Conservation (phyloP, 2,888 invertebrate genomes). For the Pyrocoelia pectoralis region DNA sequence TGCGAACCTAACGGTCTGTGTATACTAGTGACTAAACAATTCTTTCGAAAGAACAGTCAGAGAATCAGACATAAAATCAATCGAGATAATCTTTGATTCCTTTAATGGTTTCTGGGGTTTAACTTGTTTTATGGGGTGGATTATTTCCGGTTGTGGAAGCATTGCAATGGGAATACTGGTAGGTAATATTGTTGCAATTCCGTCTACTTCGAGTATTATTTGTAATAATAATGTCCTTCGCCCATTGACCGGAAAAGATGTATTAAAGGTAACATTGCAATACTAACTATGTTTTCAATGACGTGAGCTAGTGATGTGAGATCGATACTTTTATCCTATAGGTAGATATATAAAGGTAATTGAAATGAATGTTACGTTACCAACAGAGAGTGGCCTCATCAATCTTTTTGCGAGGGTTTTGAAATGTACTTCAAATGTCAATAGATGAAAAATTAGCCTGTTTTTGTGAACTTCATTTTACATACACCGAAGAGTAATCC, state of each 20-base stretch:
- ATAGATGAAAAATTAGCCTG: slow-evolving; percentile 45
- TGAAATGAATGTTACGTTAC: slow-evolving; percentile 32
- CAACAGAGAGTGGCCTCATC: slow-evolving; percentile 31
- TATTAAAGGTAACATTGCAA: slow-evolving; percentile 11
- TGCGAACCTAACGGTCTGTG: slow-evolving; percentile 31
- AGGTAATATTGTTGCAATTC: slow-evolving; percentile 24
- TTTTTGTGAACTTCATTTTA: slow-evolving; percentile 41
- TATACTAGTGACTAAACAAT: slow-evolving; percentile 30
- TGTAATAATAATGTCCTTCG: neutral
- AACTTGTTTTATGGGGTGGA: slow-evolving; percentile 39
- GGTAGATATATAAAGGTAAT: slow-evolving; percentile 24
- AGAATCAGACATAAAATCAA: slow-evolving; percentile 54
- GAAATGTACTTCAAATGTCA: slow-evolving; percentile 40
- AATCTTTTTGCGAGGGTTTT: slow-evolving; percentile 40
- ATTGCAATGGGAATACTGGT: too few species aligned
- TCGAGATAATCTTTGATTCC: slow-evolving; percentile 56
- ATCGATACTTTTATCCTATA: slow-evolving; percentile 24
- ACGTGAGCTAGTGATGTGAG: too few species aligned
- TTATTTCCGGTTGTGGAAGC: slow-evolving; percentile 33
- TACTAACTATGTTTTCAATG: neutral
- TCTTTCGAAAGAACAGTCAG: slow-evolving; percentile 40
- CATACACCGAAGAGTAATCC: slow-evolving; percentile 40
- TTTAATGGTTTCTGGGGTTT: slow-evolving; percentile 53
- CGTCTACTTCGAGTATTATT: slow-evolving; percentile 11
- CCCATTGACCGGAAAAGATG: slow-evolving; percentile 19